Base-by-base conservation (phyloP, 2,113 vertebrate genomes). In the Toxostoma redivivum region DNA sequence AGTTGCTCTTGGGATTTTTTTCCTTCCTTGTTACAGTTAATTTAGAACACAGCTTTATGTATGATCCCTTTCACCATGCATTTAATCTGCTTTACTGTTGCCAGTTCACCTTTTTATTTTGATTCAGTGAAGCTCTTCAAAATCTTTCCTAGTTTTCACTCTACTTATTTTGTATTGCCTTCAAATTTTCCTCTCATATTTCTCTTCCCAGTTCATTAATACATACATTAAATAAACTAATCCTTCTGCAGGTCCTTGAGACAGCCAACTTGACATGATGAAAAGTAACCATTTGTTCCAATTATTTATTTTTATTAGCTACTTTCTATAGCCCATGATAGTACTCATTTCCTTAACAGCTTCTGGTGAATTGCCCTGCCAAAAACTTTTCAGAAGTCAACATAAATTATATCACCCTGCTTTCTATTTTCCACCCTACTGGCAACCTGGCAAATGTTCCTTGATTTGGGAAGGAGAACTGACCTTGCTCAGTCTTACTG, bases 271-370 rank as follows among this genome's bases (percentile, higher is more conserved):
- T 90, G 88, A 93, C 85, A 54, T 84, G 88, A 90, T 84, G 90
- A 93, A 95, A 96, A 95, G 90, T 85, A 95, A 86, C 87, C 91
- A 90, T 96, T 96, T 92, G 83, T 93, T 96, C 93, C 90, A 88
- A 92, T 93, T 94, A 92, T 93, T 95, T 96, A 93, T 96, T 96
- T 97, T 96, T 96, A 95, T 88, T 96, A 96, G 80, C 86, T 67
- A 57, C 57, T 96, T 88, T 88, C 88, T 50, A 2, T 88, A 92
- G 86, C 57, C 82, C 72, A 72, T 88, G 92, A 94, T 93, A 90
- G 86, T 64, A 24, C 82, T 86, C 86, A 88, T 97, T 96, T 96
- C 92, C 93, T 93, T 96, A 92, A 96, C 80, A 94, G 94, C 92
- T 90, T 93, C 95, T 97, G 90, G 44, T 57, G 90, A 95, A 88